Percentiles rank a stretch among this genome's conserved stretches.
Evolutionary conservation across 2,113 vertebrate species (phyloP).

Genomic region (Rhinoderma darwinii): DNA sequence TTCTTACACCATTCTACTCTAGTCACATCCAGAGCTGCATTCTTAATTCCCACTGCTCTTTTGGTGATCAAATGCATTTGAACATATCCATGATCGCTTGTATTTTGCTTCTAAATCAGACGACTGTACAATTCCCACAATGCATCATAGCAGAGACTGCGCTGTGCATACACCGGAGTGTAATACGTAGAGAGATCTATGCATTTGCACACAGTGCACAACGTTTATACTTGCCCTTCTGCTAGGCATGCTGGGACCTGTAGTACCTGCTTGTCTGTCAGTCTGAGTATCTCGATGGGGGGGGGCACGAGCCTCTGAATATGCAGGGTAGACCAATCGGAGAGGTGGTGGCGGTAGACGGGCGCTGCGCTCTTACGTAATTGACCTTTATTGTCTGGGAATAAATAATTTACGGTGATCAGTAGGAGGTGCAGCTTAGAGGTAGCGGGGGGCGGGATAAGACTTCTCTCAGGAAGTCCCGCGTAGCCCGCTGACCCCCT

Average conservation of each 20-base stretch:
- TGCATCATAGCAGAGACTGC: background rate
- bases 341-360: no score
- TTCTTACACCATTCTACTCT: background rate
- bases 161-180: background rate
- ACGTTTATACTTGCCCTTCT: background rate
- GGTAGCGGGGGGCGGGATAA: background rate
- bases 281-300: no score
- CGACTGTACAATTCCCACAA: no score
- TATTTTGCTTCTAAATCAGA: no score
- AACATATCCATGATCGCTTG: no score
- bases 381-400: conserved; percentile 28
- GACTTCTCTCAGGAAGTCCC: background rate
- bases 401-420: conserved; percentile 36
- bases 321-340: background rate
- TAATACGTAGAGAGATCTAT: no score
- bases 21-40: background rate
- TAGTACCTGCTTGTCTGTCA: background rate
- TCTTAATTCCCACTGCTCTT: background rate
- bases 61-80: background rate
- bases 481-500: background rate
- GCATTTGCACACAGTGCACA: background rate
- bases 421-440: conserved; percentile 4
- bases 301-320: no score
- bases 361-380: background rate
- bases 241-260: background rate